Conservation (phyloP, 2,797 vertebrate species). For the Perodicticus potto region DNA sequence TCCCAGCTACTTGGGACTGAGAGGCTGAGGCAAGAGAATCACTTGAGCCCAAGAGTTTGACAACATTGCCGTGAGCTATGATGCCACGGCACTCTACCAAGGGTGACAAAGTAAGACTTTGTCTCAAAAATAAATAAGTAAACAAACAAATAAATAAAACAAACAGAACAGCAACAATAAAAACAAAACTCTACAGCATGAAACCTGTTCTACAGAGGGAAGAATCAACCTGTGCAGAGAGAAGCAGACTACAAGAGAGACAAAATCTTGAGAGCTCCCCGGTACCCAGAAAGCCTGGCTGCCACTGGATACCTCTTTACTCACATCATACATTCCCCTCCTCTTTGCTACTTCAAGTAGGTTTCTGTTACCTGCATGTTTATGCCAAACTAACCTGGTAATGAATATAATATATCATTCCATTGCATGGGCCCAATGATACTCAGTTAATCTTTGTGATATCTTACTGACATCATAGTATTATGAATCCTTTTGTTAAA, state of each 20-base stretch:
- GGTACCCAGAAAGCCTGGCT: background rate
- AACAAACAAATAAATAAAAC: background rate
- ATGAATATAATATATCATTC: background rate
- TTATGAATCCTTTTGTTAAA: slow-evolving; percentile 6
- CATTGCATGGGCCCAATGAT: background rate
- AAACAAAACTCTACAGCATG: background rate
- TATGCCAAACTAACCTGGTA: background rate
- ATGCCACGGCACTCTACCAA: too few relatives aligned
- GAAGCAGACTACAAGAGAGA: background rate
- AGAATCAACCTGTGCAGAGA: background rate
- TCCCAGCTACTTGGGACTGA: too few relatives aligned
- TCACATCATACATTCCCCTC: background rate
- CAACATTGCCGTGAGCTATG: too few relatives aligned
- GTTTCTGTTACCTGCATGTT: slow-evolving; percentile 46
- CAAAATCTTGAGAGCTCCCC: background rate
- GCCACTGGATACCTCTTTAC: background rate
- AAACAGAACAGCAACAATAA: slow-evolving; percentile 6
- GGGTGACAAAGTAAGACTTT: too few relatives aligned
- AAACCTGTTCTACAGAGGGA: background rate
- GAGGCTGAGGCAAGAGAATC: too few relatives aligned
- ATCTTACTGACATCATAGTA: background rate
- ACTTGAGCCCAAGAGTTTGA: too few relatives aligned
- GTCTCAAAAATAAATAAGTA: too few relatives aligned
- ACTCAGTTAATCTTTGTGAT: slow-evolving; percentile 19
- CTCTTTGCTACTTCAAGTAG: slow-evolving; percentile 11